Base-by-base conservation (phyloP, 1,140 invertebrate species). In the Euura saliciscinereae region DNA sequence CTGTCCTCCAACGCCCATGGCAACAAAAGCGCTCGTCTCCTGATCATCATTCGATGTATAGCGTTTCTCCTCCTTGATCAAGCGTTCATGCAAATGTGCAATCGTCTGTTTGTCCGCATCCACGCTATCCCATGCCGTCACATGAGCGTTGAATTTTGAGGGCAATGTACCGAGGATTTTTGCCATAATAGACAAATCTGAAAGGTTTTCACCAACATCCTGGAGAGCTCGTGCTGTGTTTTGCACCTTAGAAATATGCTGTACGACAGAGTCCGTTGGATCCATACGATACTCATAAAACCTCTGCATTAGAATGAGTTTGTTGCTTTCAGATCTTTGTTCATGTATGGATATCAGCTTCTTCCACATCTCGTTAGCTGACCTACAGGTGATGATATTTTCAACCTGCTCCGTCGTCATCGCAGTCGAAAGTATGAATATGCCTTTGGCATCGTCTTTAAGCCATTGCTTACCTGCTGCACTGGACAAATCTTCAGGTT, bases 41-140 rank as follows among this genome's bases (percentile, higher is more conserved):
- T 75, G n/a, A n/a, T n/a, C 73, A 44, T 77, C 76, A 45, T 4
- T 64, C 4, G 68, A 44, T 8, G 69, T 69, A 46, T 73, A 45
- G 2, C 73, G 72, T 45, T 43, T 44, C 73, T 78, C 77, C 65
- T 74, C 73, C 43, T 71, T 68, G 8, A 78, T 3, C 3, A 78
- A 46, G 8, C 75, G 45, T 68, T 76, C 70, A 13, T 70, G 74
- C 43, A 78, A 28, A 4, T n/a, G 66, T 13, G 51, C 44, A 2
- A 77, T 5, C 1, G 73, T 77, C 45, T 77, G 76, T 2, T 73
- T 71, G 4, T 59, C 71, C 2, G 43, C 44, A 46, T 67, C 2
- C 11, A 77, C 76, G 44, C 74, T 78, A 44, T 75, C 73, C 73
- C 73, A 77, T 44, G 73, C 76, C n/a, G 73, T 71, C 11, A 75